Percentiles rank a stretch among this genome's conserved stretches.
Evolutionary conservation across 2,797 vertebrate genomes (phyloP).

Genomic region (Petrocephalus sullivani): DNA sequence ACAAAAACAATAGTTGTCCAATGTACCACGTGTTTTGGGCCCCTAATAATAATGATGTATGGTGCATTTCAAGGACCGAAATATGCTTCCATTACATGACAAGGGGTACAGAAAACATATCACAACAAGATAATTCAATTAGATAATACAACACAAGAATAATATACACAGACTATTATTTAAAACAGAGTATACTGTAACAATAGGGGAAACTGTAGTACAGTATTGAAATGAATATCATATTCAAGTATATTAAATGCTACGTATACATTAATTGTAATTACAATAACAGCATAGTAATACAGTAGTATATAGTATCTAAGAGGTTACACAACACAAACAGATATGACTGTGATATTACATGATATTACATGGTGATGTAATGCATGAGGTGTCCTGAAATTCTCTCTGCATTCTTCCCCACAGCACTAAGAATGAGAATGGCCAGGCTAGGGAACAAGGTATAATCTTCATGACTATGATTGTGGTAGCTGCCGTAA

Average conservation of each 20-base stretch:
- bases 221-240: background rate
- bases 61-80: background rate
- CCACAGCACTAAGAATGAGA: constrained; percentile 73
- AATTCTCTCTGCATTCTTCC: constrained; percentile 36
- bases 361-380: background rate
- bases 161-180: background rate
- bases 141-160: background rate
- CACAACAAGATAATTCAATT: background rate
- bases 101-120: background rate
- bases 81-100: background rate
- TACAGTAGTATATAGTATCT: background rate
- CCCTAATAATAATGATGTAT: background rate
- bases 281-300: background rate
- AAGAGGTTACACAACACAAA: background rate
- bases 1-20: background rate
- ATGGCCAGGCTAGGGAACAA: constrained; percentile 75
- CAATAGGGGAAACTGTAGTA: background rate
- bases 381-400: constrained; percentile 22
- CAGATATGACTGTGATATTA: no score
- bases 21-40: no score
- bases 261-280: background rate
- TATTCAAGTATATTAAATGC: background rate
- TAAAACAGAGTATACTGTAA: background rate
- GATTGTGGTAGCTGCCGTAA: constrained; percentile 26
- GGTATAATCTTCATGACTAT: constrained; percentile 49